A percentile compares a stretch with the other conserved stretches of the same genome.
Evolutionary conservation across 1,140 invertebrate species (phyloP).

Genomic region (Akabosia matsudoensis): DNA sequence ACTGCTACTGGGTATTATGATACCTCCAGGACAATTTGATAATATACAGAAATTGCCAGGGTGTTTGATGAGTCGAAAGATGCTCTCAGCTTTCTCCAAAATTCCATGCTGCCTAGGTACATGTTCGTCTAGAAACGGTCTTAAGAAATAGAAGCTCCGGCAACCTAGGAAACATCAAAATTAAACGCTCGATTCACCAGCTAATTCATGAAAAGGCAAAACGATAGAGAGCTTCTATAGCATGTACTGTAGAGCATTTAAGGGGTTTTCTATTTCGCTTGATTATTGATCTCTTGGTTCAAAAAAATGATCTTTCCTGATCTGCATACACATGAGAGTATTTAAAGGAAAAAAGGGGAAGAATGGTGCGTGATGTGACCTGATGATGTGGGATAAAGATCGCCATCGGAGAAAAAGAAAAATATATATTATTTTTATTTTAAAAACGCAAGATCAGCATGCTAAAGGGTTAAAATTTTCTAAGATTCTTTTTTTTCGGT

Average conservation of each 20-base stretch:
- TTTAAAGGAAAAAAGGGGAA: not conserved
- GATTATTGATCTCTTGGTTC: not conserved
- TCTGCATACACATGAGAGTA: conserved; percentile 17
- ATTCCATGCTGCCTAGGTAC: not conserved
- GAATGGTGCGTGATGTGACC: not conserved
- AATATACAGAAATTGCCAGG: not conserved
- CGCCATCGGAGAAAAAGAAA: not conserved
- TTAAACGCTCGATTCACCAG: no score
- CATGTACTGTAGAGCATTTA: not conserved
- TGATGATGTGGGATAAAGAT: not conserved
- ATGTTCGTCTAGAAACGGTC: no score
- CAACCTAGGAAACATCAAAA: no score
- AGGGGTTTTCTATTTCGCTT: not conserved
- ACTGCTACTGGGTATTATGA: conserved; percentile 20
- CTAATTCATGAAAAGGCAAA: no score
- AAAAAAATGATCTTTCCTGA: not conserved
- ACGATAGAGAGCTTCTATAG: not conserved
- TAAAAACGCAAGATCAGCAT: no score
- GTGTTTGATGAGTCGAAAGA: not conserved
- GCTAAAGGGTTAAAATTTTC: no score
- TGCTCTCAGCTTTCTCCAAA: not conserved
- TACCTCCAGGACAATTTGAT: not conserved
- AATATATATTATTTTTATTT: not conserved
- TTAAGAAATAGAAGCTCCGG: no score
- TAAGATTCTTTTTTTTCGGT: no score